Evolutionary conservation across 2,797 vertebrate species (phyloP), one percentile per base, ranked within the genome.

Genomic region (Acanthurus tractus): DNA sequence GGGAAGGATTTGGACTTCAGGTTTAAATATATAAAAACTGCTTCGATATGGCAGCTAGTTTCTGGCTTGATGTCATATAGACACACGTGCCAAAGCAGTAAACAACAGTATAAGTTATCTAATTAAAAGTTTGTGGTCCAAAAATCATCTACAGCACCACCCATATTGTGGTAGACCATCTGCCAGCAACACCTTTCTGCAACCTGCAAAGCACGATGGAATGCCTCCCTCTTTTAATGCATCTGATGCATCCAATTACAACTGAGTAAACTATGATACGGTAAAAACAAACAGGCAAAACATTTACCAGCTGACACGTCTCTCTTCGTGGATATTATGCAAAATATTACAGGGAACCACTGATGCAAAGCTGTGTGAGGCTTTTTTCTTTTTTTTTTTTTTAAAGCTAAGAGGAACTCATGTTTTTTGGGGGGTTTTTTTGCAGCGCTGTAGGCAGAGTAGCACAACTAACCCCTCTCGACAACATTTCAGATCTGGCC

Each of bases 151-250:
- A 2, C 23, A 54, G 20, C 38, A 52, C 29, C 54, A 63, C 38
- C 1, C 42, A 15, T 2, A 14, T 38, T 20, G 50, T 7, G 4
- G 3, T 53, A 18, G 1, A 13, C 42, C 52, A 48, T 53, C 69
- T 55, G 66, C 50, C 11, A 65, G 46, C 14, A 63, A 45, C 4
- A 1, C 36, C 50, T 79, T 52, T 23, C 18, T 46, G 23, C 38
- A 68, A 44, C n/a, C 18, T 45, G 36, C 53, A 36, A 61, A 74
- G 67, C 29, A 75, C 61, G 78, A 57, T 44, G 3, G 3, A 52
- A 52, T 18, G 40, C 8, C 67, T 73, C 83, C 55, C 57, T 74
- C 22, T 50, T 18, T 2, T 34, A 34, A 34, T 34, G 29, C 29
- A 34, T 34, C 29, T 20, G 18, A 38, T 61, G 50, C 50, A 15